A percentile compares a stretch with the other conserved stretches of the same genome.
Conservation (phyloP, 2,113 vertebrate species). For the Archocentrus centrarchus region DNA sequence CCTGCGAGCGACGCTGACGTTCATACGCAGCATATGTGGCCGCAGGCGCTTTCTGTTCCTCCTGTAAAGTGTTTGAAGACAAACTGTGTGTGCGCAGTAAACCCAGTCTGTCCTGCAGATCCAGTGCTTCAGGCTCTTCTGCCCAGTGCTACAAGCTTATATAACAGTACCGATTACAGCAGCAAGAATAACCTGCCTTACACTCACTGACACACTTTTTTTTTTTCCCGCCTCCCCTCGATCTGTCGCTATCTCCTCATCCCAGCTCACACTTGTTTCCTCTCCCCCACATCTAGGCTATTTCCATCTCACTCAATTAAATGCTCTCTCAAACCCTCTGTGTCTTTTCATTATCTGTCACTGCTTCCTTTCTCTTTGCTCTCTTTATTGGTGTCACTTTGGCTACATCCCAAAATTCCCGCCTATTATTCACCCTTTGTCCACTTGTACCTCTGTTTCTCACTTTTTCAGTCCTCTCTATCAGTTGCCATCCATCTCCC, state of each 20-base stretch:
- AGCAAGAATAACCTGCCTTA: conserved; percentile 59
- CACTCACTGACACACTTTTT: conserved; percentile 61
- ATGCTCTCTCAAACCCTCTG: conserved; percentile 42
- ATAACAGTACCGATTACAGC: conserved; percentile 63
- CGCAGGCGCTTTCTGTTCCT: conserved; percentile 29
- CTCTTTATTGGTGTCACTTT: conserved; percentile 56
- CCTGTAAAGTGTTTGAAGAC: conserved; percentile 30
- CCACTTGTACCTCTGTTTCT: neutral
- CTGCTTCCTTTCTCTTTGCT: conserved; percentile 26
- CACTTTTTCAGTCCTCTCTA: conserved; percentile 26
- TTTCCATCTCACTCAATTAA: conserved; percentile 58
- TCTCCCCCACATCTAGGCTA: conserved; percentile 13
- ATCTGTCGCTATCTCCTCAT: conserved; percentile 35
- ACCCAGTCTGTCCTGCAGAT: conserved; percentile 51
- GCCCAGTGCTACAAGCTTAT: conserved; percentile 52
- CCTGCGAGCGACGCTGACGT: conserved; percentile 18
- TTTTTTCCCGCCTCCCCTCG: neutral
- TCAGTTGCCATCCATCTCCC: conserved; percentile 43
- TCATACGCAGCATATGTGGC: conserved; percentile 26
- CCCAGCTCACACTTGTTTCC: neutral
- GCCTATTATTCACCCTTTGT: conserved; percentile 27
- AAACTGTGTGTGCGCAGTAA: conserved; percentile 19
- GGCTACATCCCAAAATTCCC: conserved; percentile 51
- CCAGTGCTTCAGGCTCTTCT: conserved; percentile 44
- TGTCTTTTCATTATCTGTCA: conserved; percentile 47